These are phyloP conservation scores for Samia ricini DNA, from an alignment of 1,140 invertebrate species.

Conservation along the genomic window DNA sequence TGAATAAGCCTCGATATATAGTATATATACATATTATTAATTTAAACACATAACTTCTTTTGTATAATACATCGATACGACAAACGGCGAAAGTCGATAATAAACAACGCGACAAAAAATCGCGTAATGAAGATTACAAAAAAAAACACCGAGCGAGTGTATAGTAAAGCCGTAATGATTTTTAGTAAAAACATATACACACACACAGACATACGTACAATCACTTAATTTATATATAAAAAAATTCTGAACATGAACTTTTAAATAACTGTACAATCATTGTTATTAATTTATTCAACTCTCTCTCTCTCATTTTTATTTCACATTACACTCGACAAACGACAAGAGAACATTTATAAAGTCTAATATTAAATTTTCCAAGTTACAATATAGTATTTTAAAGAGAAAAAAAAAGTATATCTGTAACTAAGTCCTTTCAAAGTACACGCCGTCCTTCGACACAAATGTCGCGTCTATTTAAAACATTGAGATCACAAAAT, in stretches of 20 bases:
- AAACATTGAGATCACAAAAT: background rate
- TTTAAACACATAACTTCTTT: no score
- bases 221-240: background rate
- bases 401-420: background rate
- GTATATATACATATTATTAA: no score
- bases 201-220: background rate
- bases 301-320: no score
- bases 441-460: background rate
- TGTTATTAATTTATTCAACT: no score
- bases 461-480: background rate
- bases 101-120: background rate
- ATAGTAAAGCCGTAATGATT: background rate
- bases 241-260: slow-evolving; percentile 4
- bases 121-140: background rate
- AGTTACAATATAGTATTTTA: background rate
- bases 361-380: background rate
- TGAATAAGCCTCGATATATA: no score
- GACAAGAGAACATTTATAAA: background rate
- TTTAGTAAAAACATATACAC: background rate
- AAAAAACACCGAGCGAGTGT: background rate
- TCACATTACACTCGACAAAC: background rate
- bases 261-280: background rate
- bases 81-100: background rate
- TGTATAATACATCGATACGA: background rate
- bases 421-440: background rate